Evolutionary conservation across 1,140 invertebrate genomes (phyloP).

Genomic region (Anadara kagoshimensis): DNA sequence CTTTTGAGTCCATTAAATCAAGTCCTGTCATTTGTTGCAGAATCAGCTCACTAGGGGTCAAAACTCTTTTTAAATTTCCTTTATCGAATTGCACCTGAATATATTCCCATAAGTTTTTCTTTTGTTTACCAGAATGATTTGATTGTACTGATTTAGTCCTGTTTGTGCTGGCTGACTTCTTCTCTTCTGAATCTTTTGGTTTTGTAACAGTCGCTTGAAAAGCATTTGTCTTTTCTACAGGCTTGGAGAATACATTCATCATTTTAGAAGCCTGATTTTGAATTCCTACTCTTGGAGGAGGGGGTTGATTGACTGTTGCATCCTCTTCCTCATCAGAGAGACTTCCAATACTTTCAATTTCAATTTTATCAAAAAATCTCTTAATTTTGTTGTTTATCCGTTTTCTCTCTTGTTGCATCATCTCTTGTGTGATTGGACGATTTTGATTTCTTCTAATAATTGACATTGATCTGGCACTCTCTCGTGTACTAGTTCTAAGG

Average conservation of each 20-base stretch:
- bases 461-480: constrained; percentile 34
- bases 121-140: constrained; percentile 9
- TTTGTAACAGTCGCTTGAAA: neutral
- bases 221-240: constrained; percentile 11
- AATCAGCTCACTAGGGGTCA: constrained; percentile 55
- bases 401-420: constrained; percentile 48
- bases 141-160: constrained; percentile 9
- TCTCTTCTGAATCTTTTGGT: constrained; percentile 23
- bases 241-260: constrained; percentile 47
- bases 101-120: constrained; percentile 49
- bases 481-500: constrained; percentile 36
- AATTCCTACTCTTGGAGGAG: neutral
- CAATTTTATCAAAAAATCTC: constrained; percentile 47
- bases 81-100: constrained; percentile 46
- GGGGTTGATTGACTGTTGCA: constrained; percentile 2
- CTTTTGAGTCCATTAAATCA: constrained; percentile 41
- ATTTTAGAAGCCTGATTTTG: constrained; percentile 34
- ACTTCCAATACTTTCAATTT: constrained; percentile 12
- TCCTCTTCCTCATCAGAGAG: constrained; percentile 30
- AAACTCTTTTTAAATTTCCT: constrained; percentile 43
- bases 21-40: constrained; percentile 60
- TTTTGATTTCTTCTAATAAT: constrained; percentile 3
- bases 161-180: neutral
- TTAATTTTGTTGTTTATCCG: constrained; percentile 53
- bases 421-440: constrained; percentile 52